Evolutionary conservation across 2,797 vertebrate genomes (phyloP).

Genomic region (Picus viridis): DNA sequence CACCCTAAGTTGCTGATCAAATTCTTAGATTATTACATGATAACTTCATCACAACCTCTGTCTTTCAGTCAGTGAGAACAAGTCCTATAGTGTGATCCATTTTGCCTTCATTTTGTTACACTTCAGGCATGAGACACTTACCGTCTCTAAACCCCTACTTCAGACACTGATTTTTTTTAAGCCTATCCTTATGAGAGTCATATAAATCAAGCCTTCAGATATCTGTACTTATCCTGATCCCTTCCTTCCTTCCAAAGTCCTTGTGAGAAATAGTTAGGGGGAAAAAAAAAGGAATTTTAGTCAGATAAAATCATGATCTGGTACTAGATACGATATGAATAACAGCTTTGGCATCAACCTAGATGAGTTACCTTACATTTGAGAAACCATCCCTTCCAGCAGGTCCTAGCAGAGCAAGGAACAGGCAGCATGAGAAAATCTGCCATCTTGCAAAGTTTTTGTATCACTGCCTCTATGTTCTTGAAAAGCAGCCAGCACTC

Average conservation of each 20-base stretch:
- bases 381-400: conserved; percentile 58
- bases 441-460: conserved; percentile 68
- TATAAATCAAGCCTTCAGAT: background rate
- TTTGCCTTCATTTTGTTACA: background rate
- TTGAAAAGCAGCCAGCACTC: conserved; percentile 73
- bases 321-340: conserved; percentile 48
- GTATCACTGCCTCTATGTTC: conserved; percentile 49
- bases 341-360: conserved; percentile 63
- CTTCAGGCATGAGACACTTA: background rate
- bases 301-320: conserved; percentile 25
- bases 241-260: background rate
- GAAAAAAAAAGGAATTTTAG: background rate
- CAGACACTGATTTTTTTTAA: background rate
- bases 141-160: background rate
- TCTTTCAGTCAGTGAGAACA: background rate
- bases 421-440: conserved; percentile 54
- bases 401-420: conserved; percentile 66
- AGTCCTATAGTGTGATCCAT: background rate
- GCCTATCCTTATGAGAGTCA: background rate
- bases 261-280: background rate
- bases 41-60: background rate
- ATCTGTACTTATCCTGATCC: background rate
- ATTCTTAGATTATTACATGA: background rate
- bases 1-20: background rate
- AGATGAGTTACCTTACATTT: conserved; percentile 60